Percentiles rank a stretch among this genome's conserved stretches.
phyloP scores from a whole-genome alignment of 2,888 invertebrate species.

The Mellilla xanthometata region DNA sequence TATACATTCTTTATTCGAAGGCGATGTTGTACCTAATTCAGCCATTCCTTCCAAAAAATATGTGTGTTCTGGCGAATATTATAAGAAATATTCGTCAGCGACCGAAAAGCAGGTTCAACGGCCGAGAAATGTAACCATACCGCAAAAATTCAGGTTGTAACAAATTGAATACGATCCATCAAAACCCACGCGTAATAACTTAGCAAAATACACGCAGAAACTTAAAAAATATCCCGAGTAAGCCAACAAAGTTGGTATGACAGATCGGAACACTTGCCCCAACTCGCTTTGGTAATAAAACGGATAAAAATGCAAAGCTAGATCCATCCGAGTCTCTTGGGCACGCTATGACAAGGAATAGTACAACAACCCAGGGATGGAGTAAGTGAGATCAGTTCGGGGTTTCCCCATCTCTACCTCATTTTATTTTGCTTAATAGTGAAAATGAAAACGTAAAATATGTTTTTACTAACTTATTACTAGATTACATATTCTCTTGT shows the following conservation, averaged over 20 bases:
- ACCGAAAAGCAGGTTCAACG: too few species aligned
- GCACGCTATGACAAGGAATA: constrained; percentile 9
- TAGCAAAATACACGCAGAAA: neutral
- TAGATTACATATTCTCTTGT: too few species aligned
- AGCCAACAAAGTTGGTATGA: neutral
- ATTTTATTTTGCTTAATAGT: too few species aligned
- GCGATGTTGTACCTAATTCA: too few species aligned
- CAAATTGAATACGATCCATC: neutral
- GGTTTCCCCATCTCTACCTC: neutral
- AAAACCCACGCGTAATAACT: neutral
- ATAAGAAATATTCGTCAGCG: too few species aligned
- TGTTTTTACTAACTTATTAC: too few species aligned
- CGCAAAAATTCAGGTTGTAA: neutral
- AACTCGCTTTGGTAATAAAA: constrained; percentile 4
- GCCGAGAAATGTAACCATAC: too few species aligned
- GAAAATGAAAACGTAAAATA: too few species aligned
- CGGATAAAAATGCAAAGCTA: constrained; percentile 15
- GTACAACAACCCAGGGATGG: constrained; percentile 2
- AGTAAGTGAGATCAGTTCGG: neutral
- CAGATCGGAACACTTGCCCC: constrained; percentile 1
- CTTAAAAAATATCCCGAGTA: neutral
- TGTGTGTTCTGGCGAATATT: too few species aligned
- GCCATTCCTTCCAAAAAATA: too few species aligned
- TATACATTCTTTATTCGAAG: too few species aligned
- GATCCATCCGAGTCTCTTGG: constrained; percentile 5